Percentiles rank a stretch among this genome's conserved stretches.
These are phyloP conservation scores for Hyphantria cunea DNA, from an alignment of 1,140 invertebrate species.

Conservation along the genomic window DNA sequence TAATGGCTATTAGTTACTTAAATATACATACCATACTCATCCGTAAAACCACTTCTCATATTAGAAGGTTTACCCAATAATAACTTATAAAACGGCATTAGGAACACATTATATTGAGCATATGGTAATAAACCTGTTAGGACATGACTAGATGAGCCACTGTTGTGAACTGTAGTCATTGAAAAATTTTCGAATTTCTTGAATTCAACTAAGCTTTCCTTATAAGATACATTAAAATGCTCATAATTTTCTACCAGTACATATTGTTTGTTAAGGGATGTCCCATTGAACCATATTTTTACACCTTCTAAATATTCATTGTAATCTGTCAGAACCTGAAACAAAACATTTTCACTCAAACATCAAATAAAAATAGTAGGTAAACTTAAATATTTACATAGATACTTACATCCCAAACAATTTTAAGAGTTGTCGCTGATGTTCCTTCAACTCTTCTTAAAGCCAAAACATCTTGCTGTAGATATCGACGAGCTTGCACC, in stretches of 20 bases:
- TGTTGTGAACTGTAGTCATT: constrained; percentile 85
- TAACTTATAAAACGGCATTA: constrained; percentile 90
- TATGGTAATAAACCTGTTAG: constrained; percentile 87
- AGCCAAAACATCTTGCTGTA: constrained; percentile 91
- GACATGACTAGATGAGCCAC: constrained; percentile 82
- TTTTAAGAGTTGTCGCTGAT: constrained; percentile 90
- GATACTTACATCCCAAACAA: constrained; percentile 91
- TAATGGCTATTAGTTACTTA: neutral
- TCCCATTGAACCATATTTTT: constrained; percentile 94
- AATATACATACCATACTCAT: constrained; percentile 87
- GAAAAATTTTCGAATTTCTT: constrained; percentile 77
- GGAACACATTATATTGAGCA: constrained; percentile 89
- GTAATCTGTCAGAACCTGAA: constrained; percentile 76
- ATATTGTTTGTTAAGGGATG: constrained; percentile 79
- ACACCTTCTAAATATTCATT: constrained; percentile 91
- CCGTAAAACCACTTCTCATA: constrained; percentile 85
- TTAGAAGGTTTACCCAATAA: constrained; percentile 91
- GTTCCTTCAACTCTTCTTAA: constrained; percentile 90
- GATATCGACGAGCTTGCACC: constrained; percentile 88
- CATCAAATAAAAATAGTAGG: constrained; percentile 12
- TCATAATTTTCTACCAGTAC: constrained; percentile 53
- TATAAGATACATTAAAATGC: constrained; percentile 49
- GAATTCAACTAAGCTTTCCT: constrained; percentile 63
- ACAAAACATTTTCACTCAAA: constrained; percentile 26
- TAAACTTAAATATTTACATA: neutral